Evolutionary conservation across 2,888 invertebrate species (phyloP).

Genomic region (Gandaritis pyraliata): DNA sequence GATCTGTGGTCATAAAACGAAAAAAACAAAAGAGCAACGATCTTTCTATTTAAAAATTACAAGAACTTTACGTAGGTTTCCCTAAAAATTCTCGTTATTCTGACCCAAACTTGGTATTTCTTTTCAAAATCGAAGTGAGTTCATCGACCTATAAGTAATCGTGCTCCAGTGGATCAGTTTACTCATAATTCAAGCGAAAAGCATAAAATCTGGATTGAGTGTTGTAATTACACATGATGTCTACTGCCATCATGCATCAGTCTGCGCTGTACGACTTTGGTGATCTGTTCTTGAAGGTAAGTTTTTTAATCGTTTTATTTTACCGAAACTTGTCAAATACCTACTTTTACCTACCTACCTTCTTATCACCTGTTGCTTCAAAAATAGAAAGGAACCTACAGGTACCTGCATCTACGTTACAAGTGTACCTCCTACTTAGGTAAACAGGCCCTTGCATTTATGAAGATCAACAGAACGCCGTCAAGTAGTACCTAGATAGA

Average conservation of each 20-base stretch:
- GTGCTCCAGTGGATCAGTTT: constrained; percentile 79
- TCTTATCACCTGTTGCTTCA: no score
- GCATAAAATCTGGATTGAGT: constrained; percentile 77
- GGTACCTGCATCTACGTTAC: no score
- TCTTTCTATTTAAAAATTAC: constrained; percentile 59
- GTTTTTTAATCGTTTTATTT: constrained; percentile 39
- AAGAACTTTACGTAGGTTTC: constrained; percentile 65
- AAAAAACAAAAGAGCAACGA: constrained; percentile 80
- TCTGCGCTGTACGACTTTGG: constrained; percentile 90
- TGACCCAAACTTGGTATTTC: constrained; percentile 65
- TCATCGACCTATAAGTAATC: constrained; percentile 64
- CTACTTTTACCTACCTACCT: no score
- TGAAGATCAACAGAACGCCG: no score
- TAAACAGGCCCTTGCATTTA: no score
- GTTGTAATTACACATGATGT: constrained; percentile 85
- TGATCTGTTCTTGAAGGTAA: constrained; percentile 90
- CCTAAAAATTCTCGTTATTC: constrained; percentile 72
- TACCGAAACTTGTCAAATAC: constrained; percentile 7
- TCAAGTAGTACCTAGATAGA: no score
- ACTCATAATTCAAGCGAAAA: constrained; percentile 64
- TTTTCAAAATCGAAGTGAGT: constrained; percentile 75
- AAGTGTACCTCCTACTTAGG: no score
- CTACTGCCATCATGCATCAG: constrained; percentile 91
- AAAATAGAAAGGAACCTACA: no score
- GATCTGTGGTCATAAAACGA: constrained; percentile 77